Evolutionary conservation across 53 echinoderm and acorn worm genomes (phyloP).

Genomic region (Hippasteria phrygiana): DNA sequence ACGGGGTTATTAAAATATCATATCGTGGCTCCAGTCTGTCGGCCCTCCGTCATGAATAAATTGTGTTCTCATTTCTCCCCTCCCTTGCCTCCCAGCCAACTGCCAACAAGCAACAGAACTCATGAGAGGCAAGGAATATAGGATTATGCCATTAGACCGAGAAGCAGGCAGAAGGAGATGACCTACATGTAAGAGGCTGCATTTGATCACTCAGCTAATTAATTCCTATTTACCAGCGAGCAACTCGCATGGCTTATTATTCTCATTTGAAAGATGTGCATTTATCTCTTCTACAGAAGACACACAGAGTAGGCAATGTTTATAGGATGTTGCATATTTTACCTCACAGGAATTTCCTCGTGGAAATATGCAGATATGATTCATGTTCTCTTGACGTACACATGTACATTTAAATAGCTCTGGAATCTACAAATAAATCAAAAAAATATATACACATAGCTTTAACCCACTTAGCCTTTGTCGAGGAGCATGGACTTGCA

Average conservation of each 20-base stretch:
- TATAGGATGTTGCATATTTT: background rate
- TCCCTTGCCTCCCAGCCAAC: background rate
- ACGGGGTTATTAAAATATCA: conserved; percentile 57
- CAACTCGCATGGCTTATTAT: background rate
- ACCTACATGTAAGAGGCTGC: background rate
- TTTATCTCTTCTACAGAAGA: background rate
- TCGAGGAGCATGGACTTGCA: no score
- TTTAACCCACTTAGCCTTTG: no score
- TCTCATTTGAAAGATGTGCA: background rate
- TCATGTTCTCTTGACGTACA: background rate
- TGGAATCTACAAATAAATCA: no score
- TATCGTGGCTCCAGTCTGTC: conserved; percentile 47
- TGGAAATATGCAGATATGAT: background rate
- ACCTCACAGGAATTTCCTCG: background rate
- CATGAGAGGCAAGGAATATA: background rate
- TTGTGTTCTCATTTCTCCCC: background rate
- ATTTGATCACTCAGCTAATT: background rate
- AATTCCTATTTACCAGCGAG: background rate
- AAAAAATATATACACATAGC: background rate
- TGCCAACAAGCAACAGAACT: background rate
- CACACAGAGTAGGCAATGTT: background rate
- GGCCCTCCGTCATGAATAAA: conserved; percentile 35
- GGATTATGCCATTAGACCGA: background rate
- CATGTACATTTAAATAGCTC: background rate
- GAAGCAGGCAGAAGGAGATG: background rate